Percentiles rank a stretch among this genome's conserved stretches.
phyloP scores from a whole-genome alignment of 2,113 vertebrate species.

The Piliocolobus tephrosceles region DNA sequence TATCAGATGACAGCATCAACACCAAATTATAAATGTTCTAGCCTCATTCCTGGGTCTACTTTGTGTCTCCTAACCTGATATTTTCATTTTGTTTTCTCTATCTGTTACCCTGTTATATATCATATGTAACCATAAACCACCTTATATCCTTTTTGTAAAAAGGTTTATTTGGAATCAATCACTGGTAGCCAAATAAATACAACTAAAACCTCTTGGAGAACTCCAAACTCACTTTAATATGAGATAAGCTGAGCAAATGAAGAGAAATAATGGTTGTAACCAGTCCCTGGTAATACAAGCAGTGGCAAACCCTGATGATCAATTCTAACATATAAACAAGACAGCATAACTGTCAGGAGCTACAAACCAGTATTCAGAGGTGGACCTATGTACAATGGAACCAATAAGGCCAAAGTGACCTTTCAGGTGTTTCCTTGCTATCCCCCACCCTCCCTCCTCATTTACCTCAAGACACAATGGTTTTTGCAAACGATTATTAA shows the following conservation, averaged over 20 bases:
- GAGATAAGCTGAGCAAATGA: constrained; percentile 11
- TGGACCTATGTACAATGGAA: not conserved
- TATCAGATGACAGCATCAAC: not conserved
- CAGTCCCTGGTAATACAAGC: not conserved
- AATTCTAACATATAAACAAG: not conserved
- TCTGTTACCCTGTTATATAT: not conserved
- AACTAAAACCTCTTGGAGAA: not conserved
- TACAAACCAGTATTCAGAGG: not conserved
- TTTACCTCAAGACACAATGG: not conserved
- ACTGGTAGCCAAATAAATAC: not conserved
- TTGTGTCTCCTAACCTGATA: not conserved
- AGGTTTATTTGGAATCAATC: not conserved
- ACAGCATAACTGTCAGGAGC: not conserved
- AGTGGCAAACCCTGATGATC: not conserved
- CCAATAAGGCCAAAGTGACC: not conserved
- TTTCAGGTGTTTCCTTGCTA: not conserved
- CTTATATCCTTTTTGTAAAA: not conserved
- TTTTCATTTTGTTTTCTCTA: constrained; percentile 25
- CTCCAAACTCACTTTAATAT: constrained; percentile 23
- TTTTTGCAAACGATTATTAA: not conserved
- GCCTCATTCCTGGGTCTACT: not conserved
- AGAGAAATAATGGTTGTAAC: constrained; percentile 7
- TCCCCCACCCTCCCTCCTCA: not conserved
- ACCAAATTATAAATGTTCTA: not conserved
- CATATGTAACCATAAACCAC: not conserved